Base-by-base conservation (phyloP, 2,113 vertebrate genomes). In the Halcyon malimbica region DNA sequence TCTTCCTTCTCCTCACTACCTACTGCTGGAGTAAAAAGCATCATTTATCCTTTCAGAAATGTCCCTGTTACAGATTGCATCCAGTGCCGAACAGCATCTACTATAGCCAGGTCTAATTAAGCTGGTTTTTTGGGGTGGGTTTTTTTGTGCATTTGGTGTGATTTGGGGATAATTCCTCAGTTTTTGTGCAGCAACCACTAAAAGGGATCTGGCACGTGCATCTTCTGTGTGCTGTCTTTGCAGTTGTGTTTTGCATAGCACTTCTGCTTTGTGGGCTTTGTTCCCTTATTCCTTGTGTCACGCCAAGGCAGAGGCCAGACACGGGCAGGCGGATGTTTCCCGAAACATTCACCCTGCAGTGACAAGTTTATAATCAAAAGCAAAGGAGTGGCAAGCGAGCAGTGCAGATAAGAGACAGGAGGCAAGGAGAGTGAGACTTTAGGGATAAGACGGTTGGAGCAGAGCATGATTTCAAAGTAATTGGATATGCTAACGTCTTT, bases 361-460 rank as follows among this genome's bases (percentile, higher is more conserved):
- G 90, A 75, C 73, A 84, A 93, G 80, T 69, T 76, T 68, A 39
- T 71, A 87, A 93, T 94, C 73, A 82, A 94, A 96, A 93, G 65
- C 95, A 92, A 89, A 93, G 85, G 26, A 44, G 35, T 13, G 2
- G 50, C 1, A 16, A 78, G n/a, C 0, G 13, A 81, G 53, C 54
- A 23, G 71, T 0, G 2, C 67, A 83, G 85, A 90, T 90, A 80
- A 85, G 74, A 78, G 90, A 70, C 73, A 25, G 74, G 83, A 92
- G 85, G 80, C 21, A 92, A n/a, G 79, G 60, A 25, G 54, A 28
- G 59, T 0, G 6, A 78, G 60, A 74, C 53, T 96, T 57, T 31
- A 5, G 83, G 91, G 92, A 73, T 83, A 80, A 82, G 90, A 33
- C 42, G 3, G 62, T 87, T 8, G 82, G 67, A 94, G 77, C 6